A percentile compares a stretch with the other conserved stretches of the same genome.
These are phyloP conservation scores for Agrilus mali DNA, from an alignment of 2,888 invertebrate species.

Conservation along the genomic window DNA sequence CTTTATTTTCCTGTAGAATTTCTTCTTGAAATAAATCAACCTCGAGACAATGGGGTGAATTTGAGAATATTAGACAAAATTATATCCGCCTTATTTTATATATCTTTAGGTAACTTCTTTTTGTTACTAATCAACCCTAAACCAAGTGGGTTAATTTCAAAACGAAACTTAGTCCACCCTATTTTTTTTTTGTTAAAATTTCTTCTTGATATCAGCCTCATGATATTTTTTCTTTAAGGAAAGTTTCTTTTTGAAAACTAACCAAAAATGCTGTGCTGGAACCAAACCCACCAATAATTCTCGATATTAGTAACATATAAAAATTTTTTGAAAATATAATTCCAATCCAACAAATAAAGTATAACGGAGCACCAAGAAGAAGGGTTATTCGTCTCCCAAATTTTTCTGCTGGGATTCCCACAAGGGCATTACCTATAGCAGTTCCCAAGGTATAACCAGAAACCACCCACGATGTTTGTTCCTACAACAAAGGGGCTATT, in stretches of 20 bases:
- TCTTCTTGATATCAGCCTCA: too few species aligned
- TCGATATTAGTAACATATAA: constrained; percentile 43
- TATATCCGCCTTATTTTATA: too few species aligned
- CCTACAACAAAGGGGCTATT: constrained; percentile 20
- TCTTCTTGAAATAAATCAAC: too few species aligned
- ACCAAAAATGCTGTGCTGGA: constrained; percentile 43
- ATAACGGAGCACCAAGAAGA: constrained; percentile 38
- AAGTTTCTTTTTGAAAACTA: constrained; percentile 4
- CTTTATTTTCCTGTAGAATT: too few species aligned
- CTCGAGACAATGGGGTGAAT: too few species aligned
- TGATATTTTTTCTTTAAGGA: too few species aligned
- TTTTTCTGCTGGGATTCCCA: constrained; percentile 42
- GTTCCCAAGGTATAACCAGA: constrained; percentile 44
- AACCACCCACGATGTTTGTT: constrained; percentile 44
- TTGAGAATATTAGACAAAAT: too few species aligned
- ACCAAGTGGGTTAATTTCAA: too few species aligned
- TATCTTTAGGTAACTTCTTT: too few species aligned
- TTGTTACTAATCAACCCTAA: too few species aligned
- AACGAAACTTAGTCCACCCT: too few species aligned
- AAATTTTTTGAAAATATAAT: constrained; percentile 22
- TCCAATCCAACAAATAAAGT: constrained; percentile 39
- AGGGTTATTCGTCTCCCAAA: constrained; percentile 44
- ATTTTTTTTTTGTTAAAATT: too few species aligned
- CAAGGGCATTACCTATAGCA: constrained; percentile 41
- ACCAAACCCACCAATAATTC: constrained; percentile 55